phyloP scores from a whole-genome alignment of 2,888 invertebrate species.

The Ectropis crepuscularia region DNA sequence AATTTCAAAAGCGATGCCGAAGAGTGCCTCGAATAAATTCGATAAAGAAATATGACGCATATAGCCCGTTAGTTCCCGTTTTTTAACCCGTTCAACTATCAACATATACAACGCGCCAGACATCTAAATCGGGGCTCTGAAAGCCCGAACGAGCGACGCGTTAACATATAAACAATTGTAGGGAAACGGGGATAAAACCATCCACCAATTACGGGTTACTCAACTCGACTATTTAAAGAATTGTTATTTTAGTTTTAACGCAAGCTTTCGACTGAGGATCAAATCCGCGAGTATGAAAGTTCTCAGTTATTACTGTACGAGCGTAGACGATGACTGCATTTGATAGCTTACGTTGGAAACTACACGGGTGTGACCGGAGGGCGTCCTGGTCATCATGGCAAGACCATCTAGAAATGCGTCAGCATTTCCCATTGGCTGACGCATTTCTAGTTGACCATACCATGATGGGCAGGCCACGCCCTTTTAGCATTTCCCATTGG shows the following conservation, averaged over 20 bases:
- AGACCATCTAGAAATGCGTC: too few relatives aligned
- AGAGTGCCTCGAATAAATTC: not conserved
- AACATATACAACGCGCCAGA: slow-evolving; percentile 13
- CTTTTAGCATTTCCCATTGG: too few relatives aligned
- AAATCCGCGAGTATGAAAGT: slow-evolving; percentile 4
- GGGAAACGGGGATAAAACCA: slow-evolving; percentile 20
- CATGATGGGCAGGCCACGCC: too few relatives aligned
- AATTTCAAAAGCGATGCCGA: too few relatives aligned
- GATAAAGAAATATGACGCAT: slow-evolving; percentile 8
- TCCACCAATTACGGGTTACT: slow-evolving; percentile 26
- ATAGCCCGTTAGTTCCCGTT: not conserved
- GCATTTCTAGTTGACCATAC: too few relatives aligned
- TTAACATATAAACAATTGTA: slow-evolving; percentile 27
- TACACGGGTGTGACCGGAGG: too few relatives aligned
- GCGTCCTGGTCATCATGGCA: too few relatives aligned
- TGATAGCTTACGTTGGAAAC: too few relatives aligned
- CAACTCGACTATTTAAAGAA: slow-evolving; percentile 26
- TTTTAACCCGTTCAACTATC: not conserved
- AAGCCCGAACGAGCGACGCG: slow-evolving; percentile 16
- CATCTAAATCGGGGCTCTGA: slow-evolving; percentile 22
- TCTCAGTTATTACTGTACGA: too few relatives aligned
- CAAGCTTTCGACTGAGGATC: not conserved
- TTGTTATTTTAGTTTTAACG: slow-evolving; percentile 19
- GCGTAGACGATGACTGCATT: too few relatives aligned
- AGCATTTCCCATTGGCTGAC: too few relatives aligned